A percentile compares a stretch with the other conserved stretches of the same genome.
phyloP scores from a whole-genome alignment of 2,888 invertebrate species.

The Oscheius sp. region DNA sequence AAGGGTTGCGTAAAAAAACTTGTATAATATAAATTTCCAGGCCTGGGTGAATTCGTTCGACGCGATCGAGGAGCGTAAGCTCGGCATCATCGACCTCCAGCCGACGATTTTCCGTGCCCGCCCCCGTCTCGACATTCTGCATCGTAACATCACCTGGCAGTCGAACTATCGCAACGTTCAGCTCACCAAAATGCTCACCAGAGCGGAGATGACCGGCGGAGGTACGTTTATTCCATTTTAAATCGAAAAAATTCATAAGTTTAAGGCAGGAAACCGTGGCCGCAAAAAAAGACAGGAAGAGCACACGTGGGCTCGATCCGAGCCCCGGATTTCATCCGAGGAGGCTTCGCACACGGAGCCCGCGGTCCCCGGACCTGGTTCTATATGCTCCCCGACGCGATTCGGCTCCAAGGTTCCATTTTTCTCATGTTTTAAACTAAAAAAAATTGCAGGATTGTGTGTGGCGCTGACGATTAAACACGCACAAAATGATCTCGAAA shows the following conservation, averaged over 20 bases:
- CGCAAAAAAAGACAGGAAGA: conserved; percentile 90
- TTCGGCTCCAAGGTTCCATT: conserved; percentile 81
- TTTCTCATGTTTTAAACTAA: neutral
- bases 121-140: conserved; percentile 69
- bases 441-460: conserved; percentile 82
- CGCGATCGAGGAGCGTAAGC: conserved; percentile 47
- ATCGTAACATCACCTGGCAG: conserved; percentile 80
- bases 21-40: conserved; percentile 10
- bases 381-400: conserved; percentile 88
- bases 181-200: conserved; percentile 83
- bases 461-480: conserved; percentile 86
- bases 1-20: no score
- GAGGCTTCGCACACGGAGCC: conserved; percentile 90
- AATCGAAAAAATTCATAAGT: neutral
- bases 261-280: conserved; percentile 84
- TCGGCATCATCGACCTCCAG: conserved; percentile 82
- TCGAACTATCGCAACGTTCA: conserved; percentile 76
- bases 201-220: conserved; percentile 89
- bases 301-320: conserved; percentile 92
- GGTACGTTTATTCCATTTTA: conserved; percentile 75
- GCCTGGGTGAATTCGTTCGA: conserved; percentile 57
- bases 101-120: conserved; percentile 77
- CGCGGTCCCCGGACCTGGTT: conserved; percentile 90
- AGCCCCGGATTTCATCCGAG: conserved; percentile 80
- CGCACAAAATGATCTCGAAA: conserved; percentile 91